Evolutionary conservation across 2,888 invertebrate species (phyloP).

Genomic region (Epirrita christyi): DNA sequence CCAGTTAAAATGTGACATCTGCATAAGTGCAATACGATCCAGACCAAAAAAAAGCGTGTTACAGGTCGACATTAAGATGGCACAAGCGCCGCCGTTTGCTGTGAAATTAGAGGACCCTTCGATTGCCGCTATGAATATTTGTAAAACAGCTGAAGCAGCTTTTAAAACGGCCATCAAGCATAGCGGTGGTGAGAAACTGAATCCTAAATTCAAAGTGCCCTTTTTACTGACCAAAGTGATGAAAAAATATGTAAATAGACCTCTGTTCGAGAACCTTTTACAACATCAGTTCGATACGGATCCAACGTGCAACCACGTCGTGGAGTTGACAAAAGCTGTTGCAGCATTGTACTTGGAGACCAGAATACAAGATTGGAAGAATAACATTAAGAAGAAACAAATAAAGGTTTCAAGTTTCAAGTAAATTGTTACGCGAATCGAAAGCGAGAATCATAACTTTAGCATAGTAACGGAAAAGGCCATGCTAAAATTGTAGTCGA

Average conservation of each 20-base stretch:
- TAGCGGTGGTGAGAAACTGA: background rate
- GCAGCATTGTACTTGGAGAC: constrained; percentile 12
- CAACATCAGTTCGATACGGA: constrained; percentile 15
- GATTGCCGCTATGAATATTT: background rate
- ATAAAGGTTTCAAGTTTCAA: no score
- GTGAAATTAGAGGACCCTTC: constrained; percentile 1
- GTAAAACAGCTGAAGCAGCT: constrained; percentile 5
- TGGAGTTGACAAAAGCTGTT: constrained; percentile 5
- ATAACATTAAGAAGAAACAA: background rate
- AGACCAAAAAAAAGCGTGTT: background rate
- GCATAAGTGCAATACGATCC: constrained; percentile 4
- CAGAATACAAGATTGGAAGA: background rate
- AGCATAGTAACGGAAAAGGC: no score
- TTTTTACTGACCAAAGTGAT: constrained; percentile 6
- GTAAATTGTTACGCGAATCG: no score
- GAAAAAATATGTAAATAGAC: constrained; percentile 3
- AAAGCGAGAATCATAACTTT: no score
- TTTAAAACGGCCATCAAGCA: background rate
- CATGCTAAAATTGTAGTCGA: no score
- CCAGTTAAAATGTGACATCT: constrained; percentile 1
- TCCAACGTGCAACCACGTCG: constrained; percentile 8
- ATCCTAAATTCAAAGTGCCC: background rate
- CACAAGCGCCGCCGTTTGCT: background rate
- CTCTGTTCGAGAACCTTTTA: constrained; percentile 1
- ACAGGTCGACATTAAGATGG: background rate